Percentiles rank a stretch among this genome's conserved stretches.
Conservation (phyloP, 2,797 vertebrate species). For the Cyprinella venusta region DNA sequence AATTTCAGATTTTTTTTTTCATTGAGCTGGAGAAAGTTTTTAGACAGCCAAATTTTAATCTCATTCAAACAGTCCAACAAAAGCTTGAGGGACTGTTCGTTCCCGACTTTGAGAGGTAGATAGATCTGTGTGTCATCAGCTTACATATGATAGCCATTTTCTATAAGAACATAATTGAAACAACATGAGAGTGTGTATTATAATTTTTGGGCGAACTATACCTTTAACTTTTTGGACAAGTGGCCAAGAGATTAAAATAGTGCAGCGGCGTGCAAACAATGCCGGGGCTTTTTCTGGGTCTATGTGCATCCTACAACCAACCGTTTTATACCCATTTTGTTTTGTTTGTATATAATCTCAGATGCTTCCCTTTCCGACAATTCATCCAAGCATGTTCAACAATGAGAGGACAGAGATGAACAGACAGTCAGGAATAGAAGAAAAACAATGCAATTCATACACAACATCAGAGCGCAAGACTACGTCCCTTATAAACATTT, state of each 20-base stretch:
- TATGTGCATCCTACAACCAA: constrained; percentile 41
- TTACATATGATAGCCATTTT: too few relatives aligned
- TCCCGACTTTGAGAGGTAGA: too few relatives aligned
- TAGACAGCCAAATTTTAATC: too few relatives aligned
- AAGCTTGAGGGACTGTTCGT: too few relatives aligned
- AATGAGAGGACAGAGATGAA: constrained; percentile 46
- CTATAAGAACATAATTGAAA: neutral
- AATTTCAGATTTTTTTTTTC: too few relatives aligned
- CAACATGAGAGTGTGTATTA: too few relatives aligned
- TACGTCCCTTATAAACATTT: constrained; percentile 5
- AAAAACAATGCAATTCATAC: constrained; percentile 24
- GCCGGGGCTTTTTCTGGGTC: constrained; percentile 31
- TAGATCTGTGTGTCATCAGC: too few relatives aligned
- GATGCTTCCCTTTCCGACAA: constrained; percentile 49
- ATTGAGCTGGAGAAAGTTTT: too few relatives aligned
- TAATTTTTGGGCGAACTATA: neutral
- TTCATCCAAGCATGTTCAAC: constrained; percentile 35
- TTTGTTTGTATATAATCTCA: constrained; percentile 53
- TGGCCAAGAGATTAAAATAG: constrained; percentile 18
- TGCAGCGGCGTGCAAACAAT: constrained; percentile 36
- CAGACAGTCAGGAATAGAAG: constrained; percentile 33
- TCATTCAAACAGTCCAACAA: too few relatives aligned
- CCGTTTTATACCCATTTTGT: constrained; percentile 49
- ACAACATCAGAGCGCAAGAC: constrained; percentile 16
- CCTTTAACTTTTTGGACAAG: constrained; percentile 1